Conservation (phyloP, 2,888 invertebrate genomes). For the Polymixis lichenea region DNA sequence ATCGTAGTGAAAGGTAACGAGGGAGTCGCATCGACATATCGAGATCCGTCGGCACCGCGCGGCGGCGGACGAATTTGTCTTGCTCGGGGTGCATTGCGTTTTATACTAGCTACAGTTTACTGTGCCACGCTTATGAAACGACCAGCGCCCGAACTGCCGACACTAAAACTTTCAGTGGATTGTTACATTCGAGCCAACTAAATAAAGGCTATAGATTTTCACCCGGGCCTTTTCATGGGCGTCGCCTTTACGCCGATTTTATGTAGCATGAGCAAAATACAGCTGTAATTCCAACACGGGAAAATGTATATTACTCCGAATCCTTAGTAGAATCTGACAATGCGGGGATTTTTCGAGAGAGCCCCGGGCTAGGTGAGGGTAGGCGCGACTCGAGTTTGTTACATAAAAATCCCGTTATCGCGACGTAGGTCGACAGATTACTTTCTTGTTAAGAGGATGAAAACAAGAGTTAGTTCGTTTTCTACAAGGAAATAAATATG, state of each 20-base stretch:
- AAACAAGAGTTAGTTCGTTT: conserved; percentile 88
- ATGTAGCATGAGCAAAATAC: conserved; percentile 88
- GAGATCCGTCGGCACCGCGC: conserved; percentile 62
- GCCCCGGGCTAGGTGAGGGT: conserved; percentile 89
- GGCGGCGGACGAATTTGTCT: conserved; percentile 74
- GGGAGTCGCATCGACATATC: conserved; percentile 69
- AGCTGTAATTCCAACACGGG: conserved; percentile 87
- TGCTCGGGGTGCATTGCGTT: conserved; percentile 75
- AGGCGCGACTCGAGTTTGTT: conserved; percentile 89
- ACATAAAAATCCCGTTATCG: conserved; percentile 90
- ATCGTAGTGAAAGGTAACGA: conserved; percentile 66
- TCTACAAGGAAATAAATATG: conserved; percentile 86
- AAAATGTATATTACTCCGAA: conserved; percentile 89
- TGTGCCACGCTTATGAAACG: conserved; percentile 81
- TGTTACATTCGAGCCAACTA: conserved; percentile 86
- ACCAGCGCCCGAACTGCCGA: conserved; percentile 76
- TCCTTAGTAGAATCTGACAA: conserved; percentile 88
- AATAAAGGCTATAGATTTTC: conserved; percentile 85
- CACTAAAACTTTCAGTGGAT: conserved; percentile 87
- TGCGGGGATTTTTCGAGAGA: conserved; percentile 86
- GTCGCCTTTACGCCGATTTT: conserved; percentile 88
- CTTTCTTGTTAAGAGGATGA: conserved; percentile 90
- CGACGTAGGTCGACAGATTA: conserved; percentile 89
- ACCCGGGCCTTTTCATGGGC: conserved; percentile 82
- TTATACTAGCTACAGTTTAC: conserved; percentile 75